These are phyloP conservation scores for Octopus bimaculoides DNA, from an alignment of 1,140 invertebrate genomes.

Conservation along the genomic window DNA sequence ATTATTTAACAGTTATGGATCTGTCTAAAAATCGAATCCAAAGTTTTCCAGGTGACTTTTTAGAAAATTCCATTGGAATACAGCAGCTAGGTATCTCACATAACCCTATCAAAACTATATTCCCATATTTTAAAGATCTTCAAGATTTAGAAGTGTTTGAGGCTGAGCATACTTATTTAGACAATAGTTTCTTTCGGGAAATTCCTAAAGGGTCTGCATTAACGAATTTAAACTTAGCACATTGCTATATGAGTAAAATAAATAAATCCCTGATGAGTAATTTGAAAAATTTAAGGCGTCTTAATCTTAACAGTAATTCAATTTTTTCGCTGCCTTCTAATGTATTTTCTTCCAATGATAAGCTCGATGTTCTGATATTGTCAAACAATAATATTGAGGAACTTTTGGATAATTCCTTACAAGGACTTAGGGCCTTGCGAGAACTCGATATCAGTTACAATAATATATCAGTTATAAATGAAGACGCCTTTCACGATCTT, in stretches of 20 bases:
- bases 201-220: conserved; percentile 15
- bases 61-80: conserved; percentile 14
- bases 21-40: conserved; percentile 20
- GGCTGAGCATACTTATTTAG: conserved; percentile 17
- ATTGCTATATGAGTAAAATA: conserved; percentile 19
- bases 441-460: conserved; percentile 22
- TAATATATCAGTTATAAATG: conserved; percentile 14
- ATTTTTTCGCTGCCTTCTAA: conserved; percentile 20
- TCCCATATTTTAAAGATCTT: background rate
- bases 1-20: conserved; percentile 20
- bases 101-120: background rate
- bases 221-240: conserved; percentile 15
- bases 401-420: conserved; percentile 20
- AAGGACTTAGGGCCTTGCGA: conserved; percentile 16
- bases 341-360: conserved; percentile 20
- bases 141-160: background rate
- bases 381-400: conserved; percentile 23
- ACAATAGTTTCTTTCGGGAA: conserved; percentile 24
- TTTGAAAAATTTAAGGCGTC: conserved; percentile 16
- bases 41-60: conserved; percentile 11
- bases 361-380: conserved; percentile 21
- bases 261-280: conserved; percentile 19
- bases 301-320: conserved; percentile 21
- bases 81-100: conserved; percentile 17
- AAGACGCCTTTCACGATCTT: conserved; percentile 19